Percentiles rank a stretch among this genome's conserved stretches.
Evolutionary conservation across 2,113 vertebrate species (phyloP).

Genomic region (Lasiurus borealis): DNA sequence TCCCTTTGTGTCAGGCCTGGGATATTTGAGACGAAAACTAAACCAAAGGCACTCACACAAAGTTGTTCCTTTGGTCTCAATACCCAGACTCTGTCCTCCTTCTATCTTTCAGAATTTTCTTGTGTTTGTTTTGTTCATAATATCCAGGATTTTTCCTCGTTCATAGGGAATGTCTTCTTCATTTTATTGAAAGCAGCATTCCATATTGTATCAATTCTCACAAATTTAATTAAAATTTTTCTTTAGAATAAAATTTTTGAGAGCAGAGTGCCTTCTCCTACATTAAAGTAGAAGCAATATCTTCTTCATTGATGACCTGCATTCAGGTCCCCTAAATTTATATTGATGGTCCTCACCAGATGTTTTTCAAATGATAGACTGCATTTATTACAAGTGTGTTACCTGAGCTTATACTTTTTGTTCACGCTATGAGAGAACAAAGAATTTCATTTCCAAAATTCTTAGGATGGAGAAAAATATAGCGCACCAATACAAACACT

Average conservation of each 20-base stretch:
- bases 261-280: background rate
- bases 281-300: background rate
- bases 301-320: background rate
- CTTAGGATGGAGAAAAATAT: background rate
- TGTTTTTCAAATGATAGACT: background rate
- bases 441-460: constrained; percentile 2
- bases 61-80: background rate
- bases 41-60: background rate
- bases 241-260: constrained; percentile 9
- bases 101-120: background rate
- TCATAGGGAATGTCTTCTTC: background rate
- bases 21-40: background rate
- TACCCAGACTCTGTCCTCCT: background rate
- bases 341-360: background rate
- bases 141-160: background rate
- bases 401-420: background rate
- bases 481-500: background rate
- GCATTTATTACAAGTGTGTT: background rate
- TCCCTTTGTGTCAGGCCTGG: background rate
- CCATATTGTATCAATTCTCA: background rate
- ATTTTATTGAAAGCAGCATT: background rate
- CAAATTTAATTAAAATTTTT: background rate
- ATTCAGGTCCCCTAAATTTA: background rate
- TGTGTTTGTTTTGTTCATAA: background rate
- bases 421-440: background rate